Base-by-base conservation (phyloP, 2,113 vertebrate species). In the Tetrax tetrax region DNA sequence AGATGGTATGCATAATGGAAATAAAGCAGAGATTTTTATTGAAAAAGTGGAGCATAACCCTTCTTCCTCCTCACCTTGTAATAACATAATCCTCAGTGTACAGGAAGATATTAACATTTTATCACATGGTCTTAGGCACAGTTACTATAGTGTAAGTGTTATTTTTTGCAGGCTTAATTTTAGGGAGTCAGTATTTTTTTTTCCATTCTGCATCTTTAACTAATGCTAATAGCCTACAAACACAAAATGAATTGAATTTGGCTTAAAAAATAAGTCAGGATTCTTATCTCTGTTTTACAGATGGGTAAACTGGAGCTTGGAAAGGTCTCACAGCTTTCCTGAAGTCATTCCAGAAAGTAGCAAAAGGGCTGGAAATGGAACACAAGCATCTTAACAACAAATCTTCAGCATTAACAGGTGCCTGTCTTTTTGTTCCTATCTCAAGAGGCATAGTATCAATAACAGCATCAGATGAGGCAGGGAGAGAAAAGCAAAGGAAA, bases 201-300 rank as follows among this genome's bases (percentile, higher is more conserved):
- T 59, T 48, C 65, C 33, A 60, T 64, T 71, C 56, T 66, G 12
- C 11, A 29, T 51, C 35, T 79, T 33, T 37, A 50, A 23, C 53
- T 57, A 50, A 50, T 7, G 7, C 7, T 70, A 93, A 47, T 22
- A 81, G 48, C 33, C 33, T 37, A 47, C 14, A 57, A 80, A 68
- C 24, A 77, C 23, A 74, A 81, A 70, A n/a, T 6, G 4, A 74
- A 86, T 37, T 90, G 7, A 37, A 77, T 71, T 65, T 77, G 7
- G 41, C 63, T 80, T 86, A 45, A 81, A 87, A 95, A 90, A 78
- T 43, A 83, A 51, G 64, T 92, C 60, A 87, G 23, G 61, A 95
- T 66, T 89, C 56, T 89, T 48, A 89, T 33, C 8, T 12, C 10
- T 22, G 33, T 84, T 94, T 74, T 87, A 95, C 0, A 0, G 64